These are phyloP conservation scores for Pseudolycoriella hygida DNA, from an alignment of 2,888 invertebrate species.

Conservation along the genomic window DNA sequence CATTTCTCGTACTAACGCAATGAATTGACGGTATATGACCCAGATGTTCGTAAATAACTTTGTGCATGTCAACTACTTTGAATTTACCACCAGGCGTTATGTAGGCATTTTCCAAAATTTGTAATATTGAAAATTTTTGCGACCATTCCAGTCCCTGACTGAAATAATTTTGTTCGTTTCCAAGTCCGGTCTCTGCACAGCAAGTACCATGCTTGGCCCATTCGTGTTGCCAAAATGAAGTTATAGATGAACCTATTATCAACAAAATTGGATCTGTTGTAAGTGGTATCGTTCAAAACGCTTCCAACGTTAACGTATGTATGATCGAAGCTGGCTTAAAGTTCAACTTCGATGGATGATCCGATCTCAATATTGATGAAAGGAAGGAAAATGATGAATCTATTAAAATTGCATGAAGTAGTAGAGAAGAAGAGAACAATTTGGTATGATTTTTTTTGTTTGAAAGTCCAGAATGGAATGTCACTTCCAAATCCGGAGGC, in stretches of 20 bases:
- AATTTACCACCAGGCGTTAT: constrained; percentile 28
- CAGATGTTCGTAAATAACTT: constrained; percentile 14
- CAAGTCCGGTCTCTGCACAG: constrained; percentile 27
- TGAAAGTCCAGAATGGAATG: too few species aligned
- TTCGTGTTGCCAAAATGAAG: constrained; percentile 51
- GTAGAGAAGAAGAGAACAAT: too few species aligned
- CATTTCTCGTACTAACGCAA: constrained; percentile 41
- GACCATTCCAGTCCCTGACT: constrained; percentile 35
- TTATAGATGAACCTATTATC: constrained; percentile 27
- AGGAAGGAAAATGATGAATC: too few species aligned
- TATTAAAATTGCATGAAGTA: too few species aligned
- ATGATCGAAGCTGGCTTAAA: too few species aligned
- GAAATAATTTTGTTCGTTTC: constrained; percentile 44
- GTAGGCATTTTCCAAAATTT: constrained; percentile 31
- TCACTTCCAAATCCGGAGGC: too few species aligned
- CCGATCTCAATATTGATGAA: too few species aligned
- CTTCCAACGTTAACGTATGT: too few species aligned
- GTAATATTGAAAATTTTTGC: constrained; percentile 34
- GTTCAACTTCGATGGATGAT: too few species aligned
- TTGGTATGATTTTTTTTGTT: too few species aligned
- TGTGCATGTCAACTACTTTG: background rate
- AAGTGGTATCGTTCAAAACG: too few species aligned
- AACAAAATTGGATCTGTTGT: too few species aligned
- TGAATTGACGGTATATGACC: constrained; percentile 35
- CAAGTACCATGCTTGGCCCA: constrained; percentile 62